Evolutionary conservation across 2,113 vertebrate genomes (phyloP), one percentile per base, ranked within the genome.

Genomic region (Stigmatopora argus): DNA sequence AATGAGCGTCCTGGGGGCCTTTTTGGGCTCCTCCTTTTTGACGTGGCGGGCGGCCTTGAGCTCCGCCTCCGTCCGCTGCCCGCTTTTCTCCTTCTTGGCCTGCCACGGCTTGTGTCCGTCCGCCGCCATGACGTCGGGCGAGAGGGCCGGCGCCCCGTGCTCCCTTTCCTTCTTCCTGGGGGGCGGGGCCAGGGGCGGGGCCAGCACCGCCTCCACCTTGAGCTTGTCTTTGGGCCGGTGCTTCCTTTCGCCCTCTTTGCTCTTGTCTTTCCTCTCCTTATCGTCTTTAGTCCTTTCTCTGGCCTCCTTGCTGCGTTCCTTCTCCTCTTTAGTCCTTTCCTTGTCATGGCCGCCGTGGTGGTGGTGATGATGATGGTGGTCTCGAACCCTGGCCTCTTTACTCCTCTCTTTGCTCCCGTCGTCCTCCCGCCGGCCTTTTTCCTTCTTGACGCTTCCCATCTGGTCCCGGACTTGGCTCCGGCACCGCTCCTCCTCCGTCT

Each of bases 1-100:
- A 70, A 89, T 78, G 17, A 89, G 84, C 3, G 86, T 88, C 73
- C 86, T 77, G 72, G 85, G 77, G 68, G 83, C 74, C 61, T 64
- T 80, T 78, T 86, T 89, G 62, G 84, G 85, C 73, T 89, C 88
- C 1, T 85, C 85, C 62, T 74, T 86, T 61, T 81, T 84, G 7
- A 49, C 72, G 4, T 89, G 26, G 3, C 26, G 26, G 26, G 3
- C 26, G 3, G 26, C 26, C 26, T 31, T 31, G 3, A 31, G 26
- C 26, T 86, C 46, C 83, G 87, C 64, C 80, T 88, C 10, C 52
- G 84, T 83, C 49, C 79, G 70, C 69, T 82, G 90, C 76, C 83
- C 92, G 82, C 78, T 91, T 47, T 85, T 89, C 66, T 89, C 86
- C 65, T 87, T 88, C 77, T 87, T 89, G 38, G 85, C 85, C 3